Percentiles rank a stretch among this genome's conserved stretches.
Evolutionary conservation across 2,888 invertebrate species (phyloP).

Genomic region (Steinernema hermaphroditum): DNA sequence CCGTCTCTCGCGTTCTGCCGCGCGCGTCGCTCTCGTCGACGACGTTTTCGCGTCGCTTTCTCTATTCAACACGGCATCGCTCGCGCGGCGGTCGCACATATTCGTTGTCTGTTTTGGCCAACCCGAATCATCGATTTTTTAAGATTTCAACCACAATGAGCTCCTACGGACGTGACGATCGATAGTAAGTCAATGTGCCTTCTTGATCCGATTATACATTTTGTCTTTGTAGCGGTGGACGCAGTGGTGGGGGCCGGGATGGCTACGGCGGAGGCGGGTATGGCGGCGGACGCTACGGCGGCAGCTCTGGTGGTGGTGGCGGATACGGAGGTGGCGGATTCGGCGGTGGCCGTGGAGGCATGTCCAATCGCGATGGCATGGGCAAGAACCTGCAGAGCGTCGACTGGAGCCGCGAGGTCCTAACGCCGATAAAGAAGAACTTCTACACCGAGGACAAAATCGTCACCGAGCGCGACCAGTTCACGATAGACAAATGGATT

Average conservation of each 20-base stretch:
- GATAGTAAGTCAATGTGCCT: conserved; percentile 5
- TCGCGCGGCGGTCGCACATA: no score
- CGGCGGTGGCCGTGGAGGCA: conserved; percentile 41
- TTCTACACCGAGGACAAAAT: conserved; percentile 40
- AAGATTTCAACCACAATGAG: no score
- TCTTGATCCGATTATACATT: no score
- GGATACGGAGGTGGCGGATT: conserved; percentile 27
- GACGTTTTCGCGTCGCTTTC: no score
- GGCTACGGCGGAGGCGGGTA: background rate
- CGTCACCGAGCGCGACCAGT: conserved; percentile 40
- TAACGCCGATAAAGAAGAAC: conserved; percentile 41
- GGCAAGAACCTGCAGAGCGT: conserved; percentile 34
- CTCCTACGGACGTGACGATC: background rate
- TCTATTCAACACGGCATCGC: no score
- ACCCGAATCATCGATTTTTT: no score
- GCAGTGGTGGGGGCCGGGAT: background rate
- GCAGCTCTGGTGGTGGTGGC: background rate
- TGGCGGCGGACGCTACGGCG: conserved; percentile 32
- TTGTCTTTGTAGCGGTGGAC: background rate
- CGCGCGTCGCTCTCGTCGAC: no score
- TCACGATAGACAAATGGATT: conserved; percentile 73
- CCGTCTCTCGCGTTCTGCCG: no score
- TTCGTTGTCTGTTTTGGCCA: no score
- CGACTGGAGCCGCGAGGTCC: conserved; percentile 37
- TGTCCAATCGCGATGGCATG: conserved; percentile 39